Evolutionary conservation across 2,113 vertebrate genomes (phyloP), one percentile per base, ranked within the genome.

Genomic region (Athene noctua): DNA sequence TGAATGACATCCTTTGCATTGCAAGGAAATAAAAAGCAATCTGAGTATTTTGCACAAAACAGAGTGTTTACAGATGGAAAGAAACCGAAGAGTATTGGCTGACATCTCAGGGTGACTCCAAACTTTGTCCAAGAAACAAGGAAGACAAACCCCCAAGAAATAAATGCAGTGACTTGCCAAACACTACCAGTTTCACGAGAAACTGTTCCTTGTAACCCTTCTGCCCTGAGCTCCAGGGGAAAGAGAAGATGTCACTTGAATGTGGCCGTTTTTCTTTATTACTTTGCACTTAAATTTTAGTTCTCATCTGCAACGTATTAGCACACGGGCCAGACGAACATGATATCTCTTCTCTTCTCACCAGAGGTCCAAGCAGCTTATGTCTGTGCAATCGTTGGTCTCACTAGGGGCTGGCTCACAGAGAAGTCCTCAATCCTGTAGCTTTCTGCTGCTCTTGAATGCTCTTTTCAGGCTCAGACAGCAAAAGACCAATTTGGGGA

Each of bases 241-340:
- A 54, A 90, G 62, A 77, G 30, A 90, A 89, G 22, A 52, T 2
- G 3, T 21, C 3, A 2, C 32, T 61, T 75, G 51, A 78, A 71
- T 66, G 78, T 80, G 36, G 16, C 21, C 57, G 59, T 8, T 57
- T 62, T 36, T 21, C 23, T 40, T 68, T 32, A 55, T 25, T 55
- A 74, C 44, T 47, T 61, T 77, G 42, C 79, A 65, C 30, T 55
- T 40, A 30, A 22, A 49, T 87, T 67, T 81, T 38, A 49, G 63
- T 75, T 61, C 70, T 75, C 10, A 59, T 36, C 23, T 40, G 29
- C 59, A 78, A 62, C 10, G 12, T 71, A 13, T 25, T 19, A 51
- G 51, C n/a, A 57, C 18, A 16, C 1, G 4, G 71, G 30, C 30
- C 55, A 70, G 68, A n/a, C 0, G 6, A 68, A 46, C 0, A 2